These are phyloP conservation scores for Scelioninae gen. 1 DNA, from an alignment of 2,888 invertebrate species.

Conservation along the genomic window DNA sequence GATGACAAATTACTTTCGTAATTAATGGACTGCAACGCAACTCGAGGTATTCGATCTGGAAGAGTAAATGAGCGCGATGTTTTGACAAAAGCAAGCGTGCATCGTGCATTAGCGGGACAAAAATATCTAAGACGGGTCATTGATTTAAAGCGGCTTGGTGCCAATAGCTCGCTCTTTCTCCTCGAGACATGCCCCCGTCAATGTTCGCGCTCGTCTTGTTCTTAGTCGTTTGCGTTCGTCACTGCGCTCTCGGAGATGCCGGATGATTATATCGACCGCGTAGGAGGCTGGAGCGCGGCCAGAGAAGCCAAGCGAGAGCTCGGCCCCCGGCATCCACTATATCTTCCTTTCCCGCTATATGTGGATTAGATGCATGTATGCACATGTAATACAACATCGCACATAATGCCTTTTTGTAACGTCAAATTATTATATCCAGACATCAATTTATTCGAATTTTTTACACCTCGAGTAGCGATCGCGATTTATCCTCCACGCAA, in stretches of 20 bases:
- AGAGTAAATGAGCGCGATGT: no score
- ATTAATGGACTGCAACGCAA: no score
- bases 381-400: constrained; percentile 35
- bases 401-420: constrained; percentile 47
- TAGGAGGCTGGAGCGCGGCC: constrained; percentile 81
- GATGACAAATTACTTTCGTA: no score
- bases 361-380: constrained; percentile 47
- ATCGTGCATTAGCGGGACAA: constrained; percentile 61
- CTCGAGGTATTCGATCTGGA: no score
- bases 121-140: constrained; percentile 80
- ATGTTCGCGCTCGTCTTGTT: constrained; percentile 58
- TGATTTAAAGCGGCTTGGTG: constrained; percentile 80
- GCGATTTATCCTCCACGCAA: constrained; percentile 10
- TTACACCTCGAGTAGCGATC: constrained; percentile 25
- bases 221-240: constrained; percentile 57
- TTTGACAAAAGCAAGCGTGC: constrained; percentile 20
- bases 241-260: constrained; percentile 71
- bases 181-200: constrained; percentile 52
- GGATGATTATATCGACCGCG: constrained; percentile 83
- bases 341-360: constrained; percentile 34
- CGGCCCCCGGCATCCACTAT: constrained; percentile 45
- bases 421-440: constrained; percentile 51
- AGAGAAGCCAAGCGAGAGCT: constrained; percentile 71
- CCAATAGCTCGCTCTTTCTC: constrained; percentile 75
- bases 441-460: constrained; percentile 44